A percentile compares a stretch with the other conserved stretches of the same genome.
phyloP scores from a whole-genome alignment of 2,113 vertebrate species.

The Abramis brama region DNA sequence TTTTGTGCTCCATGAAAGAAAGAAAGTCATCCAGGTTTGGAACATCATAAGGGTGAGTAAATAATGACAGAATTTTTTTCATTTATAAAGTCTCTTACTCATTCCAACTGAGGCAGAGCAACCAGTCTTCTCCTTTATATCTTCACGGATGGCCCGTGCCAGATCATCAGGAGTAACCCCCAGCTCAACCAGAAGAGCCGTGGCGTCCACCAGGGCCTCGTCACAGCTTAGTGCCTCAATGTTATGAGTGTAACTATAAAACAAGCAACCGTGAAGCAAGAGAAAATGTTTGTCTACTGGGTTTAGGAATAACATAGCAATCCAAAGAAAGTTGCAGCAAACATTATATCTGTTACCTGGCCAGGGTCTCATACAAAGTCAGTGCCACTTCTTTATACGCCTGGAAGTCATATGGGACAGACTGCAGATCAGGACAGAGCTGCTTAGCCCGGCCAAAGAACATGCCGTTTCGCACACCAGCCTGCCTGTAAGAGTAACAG shows the following conservation, averaged over 20 bases:
- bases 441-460: slow-evolving; percentile 95
- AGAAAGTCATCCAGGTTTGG: background rate
- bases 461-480: slow-evolving; percentile 95
- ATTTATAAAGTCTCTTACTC: slow-evolving; percentile 76
- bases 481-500: slow-evolving; percentile 77
- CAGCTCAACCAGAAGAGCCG: slow-evolving; percentile 86
- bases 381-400: slow-evolving; percentile 92
- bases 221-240: slow-evolving; percentile 99
- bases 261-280: background rate
- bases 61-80: background rate
- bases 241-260: slow-evolving; percentile 88
- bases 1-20: background rate
- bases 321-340: background rate
- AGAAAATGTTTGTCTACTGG: too few species aligned
- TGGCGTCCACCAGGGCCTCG: slow-evolving; percentile 91
- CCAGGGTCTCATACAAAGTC: slow-evolving; percentile 90
- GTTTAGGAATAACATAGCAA: background rate
- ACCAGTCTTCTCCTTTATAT: slow-evolving; percentile 89
- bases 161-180: slow-evolving; percentile 85
- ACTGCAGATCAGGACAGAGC: slow-evolving; percentile 88
- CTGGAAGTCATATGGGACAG: slow-evolving; percentile 92
- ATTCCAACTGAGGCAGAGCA: slow-evolving; percentile 95
- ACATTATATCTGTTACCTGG: slow-evolving; percentile 77
- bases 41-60: background rate
- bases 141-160: slow-evolving; percentile 84